These are phyloP conservation scores for Aplysina aerophoba DNA, from an alignment of 37 sponge, comb jelly and placozoan genomes.

Conservation along the genomic window DNA sequence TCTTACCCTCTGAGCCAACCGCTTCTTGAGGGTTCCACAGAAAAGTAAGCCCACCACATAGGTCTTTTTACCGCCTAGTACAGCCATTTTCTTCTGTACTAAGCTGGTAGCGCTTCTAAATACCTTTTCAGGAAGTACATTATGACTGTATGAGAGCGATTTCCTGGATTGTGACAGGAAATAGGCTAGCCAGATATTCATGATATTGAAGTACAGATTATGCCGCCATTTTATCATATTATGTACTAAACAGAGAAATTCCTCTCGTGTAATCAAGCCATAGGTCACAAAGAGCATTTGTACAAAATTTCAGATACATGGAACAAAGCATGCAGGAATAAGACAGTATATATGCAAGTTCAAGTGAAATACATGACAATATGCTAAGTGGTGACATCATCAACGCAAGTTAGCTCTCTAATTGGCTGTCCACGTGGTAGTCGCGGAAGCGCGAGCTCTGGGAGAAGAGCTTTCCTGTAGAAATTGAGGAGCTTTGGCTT, in stretches of 20 bases:
- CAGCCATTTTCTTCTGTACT: too few species aligned
- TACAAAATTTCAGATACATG: neutral
- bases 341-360: neutral
- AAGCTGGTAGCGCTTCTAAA: too few species aligned
- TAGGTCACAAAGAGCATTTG: neutral
- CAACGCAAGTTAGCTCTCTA: neutral
- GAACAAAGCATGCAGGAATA: neutral
- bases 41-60: too few species aligned
- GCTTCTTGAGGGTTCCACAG: too few species aligned
- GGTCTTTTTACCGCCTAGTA: too few species aligned
- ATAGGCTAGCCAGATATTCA: neutral
- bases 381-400: neutral
- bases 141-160: slow-evolving; percentile 4
- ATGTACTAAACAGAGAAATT: neutral
- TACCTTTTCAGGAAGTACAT: neutral
- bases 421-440: slow-evolving; percentile 12
- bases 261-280: neutral
- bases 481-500: neutral
- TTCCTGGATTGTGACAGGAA: slow-evolving; percentile 15
- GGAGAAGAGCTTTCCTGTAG: neutral
- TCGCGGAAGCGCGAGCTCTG: slow-evolving; percentile 3
- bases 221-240: neutral
- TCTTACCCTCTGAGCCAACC: too few species aligned
- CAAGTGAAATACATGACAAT: too few species aligned
- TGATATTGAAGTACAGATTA: neutral